Conservation (phyloP, 2,888 invertebrate genomes). For the Nomada lathburiana region DNA sequence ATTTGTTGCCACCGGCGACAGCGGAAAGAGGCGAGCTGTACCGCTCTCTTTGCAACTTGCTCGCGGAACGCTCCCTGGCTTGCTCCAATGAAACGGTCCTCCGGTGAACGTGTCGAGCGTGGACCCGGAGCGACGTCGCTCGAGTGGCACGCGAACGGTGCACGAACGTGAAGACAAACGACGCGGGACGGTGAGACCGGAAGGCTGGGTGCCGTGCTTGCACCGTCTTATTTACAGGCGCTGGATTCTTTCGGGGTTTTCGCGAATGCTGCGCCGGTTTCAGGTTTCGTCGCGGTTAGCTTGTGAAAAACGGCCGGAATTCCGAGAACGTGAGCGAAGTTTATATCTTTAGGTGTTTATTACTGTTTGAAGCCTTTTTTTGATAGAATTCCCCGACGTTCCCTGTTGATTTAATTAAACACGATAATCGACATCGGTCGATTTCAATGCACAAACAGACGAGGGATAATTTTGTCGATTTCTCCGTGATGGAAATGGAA, state of each 20-base stretch:
- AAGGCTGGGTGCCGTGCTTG: background rate
- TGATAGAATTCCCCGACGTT: background rate
- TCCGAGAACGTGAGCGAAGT: background rate
- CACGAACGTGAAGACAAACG: slow-evolving; percentile 36
- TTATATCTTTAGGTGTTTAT: background rate
- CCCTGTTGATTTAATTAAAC: background rate
- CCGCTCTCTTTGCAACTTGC: background rate
- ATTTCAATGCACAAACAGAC: background rate
- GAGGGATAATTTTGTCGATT: background rate
- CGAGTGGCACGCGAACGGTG: slow-evolving; percentile 17
- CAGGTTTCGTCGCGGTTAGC: background rate
- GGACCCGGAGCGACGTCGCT: slow-evolving; percentile 13
- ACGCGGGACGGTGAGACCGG: background rate
- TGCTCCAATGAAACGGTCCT: slow-evolving; percentile 41
- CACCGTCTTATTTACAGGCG: slow-evolving; percentile 27
- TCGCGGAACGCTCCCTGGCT: background rate
- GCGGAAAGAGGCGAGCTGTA: background rate
- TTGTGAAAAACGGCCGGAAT: background rate
- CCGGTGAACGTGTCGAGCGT: slow-evolving; percentile 27
- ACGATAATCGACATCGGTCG: background rate
- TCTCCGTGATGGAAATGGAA: background rate
- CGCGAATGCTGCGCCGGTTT: background rate
- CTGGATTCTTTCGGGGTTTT: slow-evolving; percentile 17
- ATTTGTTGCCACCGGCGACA: slow-evolving; percentile 50
- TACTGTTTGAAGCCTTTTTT: background rate